These are phyloP conservation scores for Entosphenus tridentatus DNA, from an alignment of 2,113 vertebrate species.

Conservation along the genomic window DNA sequence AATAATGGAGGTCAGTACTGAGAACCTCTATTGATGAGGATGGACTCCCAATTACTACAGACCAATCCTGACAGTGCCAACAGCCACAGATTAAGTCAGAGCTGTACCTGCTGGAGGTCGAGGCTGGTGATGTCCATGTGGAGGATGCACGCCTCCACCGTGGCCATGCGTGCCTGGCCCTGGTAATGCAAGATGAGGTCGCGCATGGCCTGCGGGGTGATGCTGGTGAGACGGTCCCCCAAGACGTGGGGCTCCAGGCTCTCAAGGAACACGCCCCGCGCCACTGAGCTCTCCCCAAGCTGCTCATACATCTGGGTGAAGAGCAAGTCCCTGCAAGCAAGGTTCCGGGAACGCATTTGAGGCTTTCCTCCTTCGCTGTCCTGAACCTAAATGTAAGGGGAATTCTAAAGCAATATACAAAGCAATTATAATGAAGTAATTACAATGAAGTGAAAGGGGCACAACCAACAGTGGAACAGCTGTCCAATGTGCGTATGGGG, in stretches of 20 bases:
- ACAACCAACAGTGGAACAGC: too few relatives aligned
- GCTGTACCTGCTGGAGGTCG: slow-evolving; percentile 68
- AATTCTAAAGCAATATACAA: too few relatives aligned
- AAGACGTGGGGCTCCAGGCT: slow-evolving; percentile 70
- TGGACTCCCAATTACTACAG: too few relatives aligned
- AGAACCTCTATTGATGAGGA: too few relatives aligned
- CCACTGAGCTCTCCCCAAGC: slow-evolving; percentile 62
- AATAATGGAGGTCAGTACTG: too few relatives aligned
- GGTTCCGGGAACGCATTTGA: neutral
- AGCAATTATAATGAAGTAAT: too few relatives aligned
- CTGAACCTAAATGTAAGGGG: too few relatives aligned
- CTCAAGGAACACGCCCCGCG: slow-evolving; percentile 73
- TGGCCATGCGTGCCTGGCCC: slow-evolving; percentile 64
- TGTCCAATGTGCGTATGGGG: too few relatives aligned
- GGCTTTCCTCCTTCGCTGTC: too few relatives aligned
- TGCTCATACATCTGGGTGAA: slow-evolving; percentile 68
- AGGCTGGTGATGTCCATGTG: slow-evolving; percentile 91
- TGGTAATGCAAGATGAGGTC: slow-evolving; percentile 81
- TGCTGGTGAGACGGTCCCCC: slow-evolving; percentile 53
- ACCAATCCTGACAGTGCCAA: too few relatives aligned
- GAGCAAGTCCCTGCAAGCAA: slow-evolving; percentile 43
- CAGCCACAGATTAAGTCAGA: too few relatives aligned
- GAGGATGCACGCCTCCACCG: slow-evolving; percentile 73
- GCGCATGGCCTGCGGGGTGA: slow-evolving; percentile 71
- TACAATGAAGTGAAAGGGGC: too few relatives aligned